Conservation (phyloP, 92 coral and sea anemone genomes). For the Epizoanthus fatuus region DNA sequence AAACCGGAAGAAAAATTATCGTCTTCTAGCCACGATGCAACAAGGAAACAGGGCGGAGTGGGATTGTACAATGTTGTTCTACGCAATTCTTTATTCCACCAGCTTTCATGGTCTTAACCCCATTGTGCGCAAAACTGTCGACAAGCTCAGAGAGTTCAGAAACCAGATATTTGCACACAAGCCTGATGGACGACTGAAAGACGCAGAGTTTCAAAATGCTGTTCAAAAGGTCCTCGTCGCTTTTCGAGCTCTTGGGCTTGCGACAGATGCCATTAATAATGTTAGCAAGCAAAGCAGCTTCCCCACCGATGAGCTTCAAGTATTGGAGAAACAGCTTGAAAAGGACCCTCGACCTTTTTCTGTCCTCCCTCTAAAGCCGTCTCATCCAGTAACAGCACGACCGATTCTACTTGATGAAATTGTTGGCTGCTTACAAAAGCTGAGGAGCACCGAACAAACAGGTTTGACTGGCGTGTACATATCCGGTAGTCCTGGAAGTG, state of each 20-base stretch:
- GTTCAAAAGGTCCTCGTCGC: conserved; percentile 12
- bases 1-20: conserved; percentile 1
- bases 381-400: too few species aligned
- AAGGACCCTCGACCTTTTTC: neutral
- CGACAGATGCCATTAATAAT: conserved; percentile 4
- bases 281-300: conserved; percentile 42
- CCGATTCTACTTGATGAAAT: neutral
- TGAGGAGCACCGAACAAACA: conserved; percentile 9
- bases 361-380: conserved; percentile 12
- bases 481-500: conserved; percentile 63
- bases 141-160: conserved; percentile 42
- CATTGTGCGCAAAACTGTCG: conserved; percentile 15
- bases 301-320: conserved; percentile 30
- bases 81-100: conserved; percentile 69
- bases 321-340: conserved; percentile 32
- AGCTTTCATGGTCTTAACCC: conserved; percentile 43
- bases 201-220: conserved; percentile 27
- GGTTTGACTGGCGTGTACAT: conserved; percentile 39
- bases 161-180: conserved; percentile 54
- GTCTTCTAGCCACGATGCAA: conserved; percentile 23
- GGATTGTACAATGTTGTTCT: conserved; percentile 70
- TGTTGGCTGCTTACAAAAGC: neutral
- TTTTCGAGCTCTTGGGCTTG: conserved; percentile 43
- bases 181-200: conserved; percentile 26
- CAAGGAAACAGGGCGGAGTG: conserved; percentile 63